Evolutionary conservation across 2,113 vertebrate genomes (phyloP).

Genomic region (Anguilla rostrata): DNA sequence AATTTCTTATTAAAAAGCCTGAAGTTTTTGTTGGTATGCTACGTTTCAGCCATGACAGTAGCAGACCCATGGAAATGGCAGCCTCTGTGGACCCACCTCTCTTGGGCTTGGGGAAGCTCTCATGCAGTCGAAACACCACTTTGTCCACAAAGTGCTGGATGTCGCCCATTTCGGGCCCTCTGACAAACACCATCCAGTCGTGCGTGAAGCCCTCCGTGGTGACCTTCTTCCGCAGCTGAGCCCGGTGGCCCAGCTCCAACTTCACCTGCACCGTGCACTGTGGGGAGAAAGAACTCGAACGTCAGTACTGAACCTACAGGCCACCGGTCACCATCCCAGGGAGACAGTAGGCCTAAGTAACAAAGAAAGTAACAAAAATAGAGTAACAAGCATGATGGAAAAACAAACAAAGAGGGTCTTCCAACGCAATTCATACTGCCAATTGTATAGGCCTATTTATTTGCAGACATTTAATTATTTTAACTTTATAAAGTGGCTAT

Average conservation of each 20-base stretch:
- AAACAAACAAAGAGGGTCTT: no score
- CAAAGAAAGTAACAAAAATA: no score
- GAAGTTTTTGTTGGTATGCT: neutral
- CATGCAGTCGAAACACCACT: slow-evolving; percentile 94
- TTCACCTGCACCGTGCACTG: slow-evolving; percentile 98
- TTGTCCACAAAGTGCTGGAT: slow-evolving; percentile 99
- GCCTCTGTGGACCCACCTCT: slow-evolving; percentile 74
- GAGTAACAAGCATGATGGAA: no score
- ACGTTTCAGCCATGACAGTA: neutral
- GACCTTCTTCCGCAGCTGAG: slow-evolving; percentile 92
- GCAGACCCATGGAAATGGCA: neutral
- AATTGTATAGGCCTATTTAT: no score
- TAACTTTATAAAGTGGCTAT: no score
- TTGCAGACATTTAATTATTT: no score
- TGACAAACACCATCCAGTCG: slow-evolving; percentile 99
- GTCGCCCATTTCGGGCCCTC: slow-evolving; percentile 91
- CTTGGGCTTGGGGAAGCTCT: slow-evolving; percentile 98
- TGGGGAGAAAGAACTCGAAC: neutral
- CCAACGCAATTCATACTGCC: no score
- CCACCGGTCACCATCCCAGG: neutral
- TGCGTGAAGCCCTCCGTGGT: slow-evolving; percentile 97
- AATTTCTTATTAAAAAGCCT: no score
- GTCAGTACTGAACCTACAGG: neutral
- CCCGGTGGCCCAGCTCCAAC: slow-evolving; percentile 95
- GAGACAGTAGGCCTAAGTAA: neutral